Conservation (phyloP, 2,797 vertebrate genomes). For the Hydrophis major region DNA sequence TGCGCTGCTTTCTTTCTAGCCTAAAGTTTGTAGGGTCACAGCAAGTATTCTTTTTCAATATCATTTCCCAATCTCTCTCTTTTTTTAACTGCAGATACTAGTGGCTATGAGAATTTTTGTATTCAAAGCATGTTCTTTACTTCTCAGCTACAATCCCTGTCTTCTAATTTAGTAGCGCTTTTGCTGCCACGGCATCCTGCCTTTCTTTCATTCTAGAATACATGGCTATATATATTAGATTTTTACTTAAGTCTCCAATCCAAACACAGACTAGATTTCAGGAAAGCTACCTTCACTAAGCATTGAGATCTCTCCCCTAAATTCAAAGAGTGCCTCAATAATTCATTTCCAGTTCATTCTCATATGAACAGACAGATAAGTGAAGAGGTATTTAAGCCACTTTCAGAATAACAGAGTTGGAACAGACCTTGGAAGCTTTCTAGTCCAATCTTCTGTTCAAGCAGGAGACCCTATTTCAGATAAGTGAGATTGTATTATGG, state of each 20-base stretch:
- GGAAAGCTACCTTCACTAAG: not conserved
- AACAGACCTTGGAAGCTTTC: not conserved
- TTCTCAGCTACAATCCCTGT: not conserved
- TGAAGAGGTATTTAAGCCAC: not conserved
- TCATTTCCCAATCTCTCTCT: not conserved
- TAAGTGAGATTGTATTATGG: not conserved
- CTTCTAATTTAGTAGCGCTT: not conserved
- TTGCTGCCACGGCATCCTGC: not conserved
- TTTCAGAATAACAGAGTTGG: not conserved
- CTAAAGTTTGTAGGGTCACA: not conserved
- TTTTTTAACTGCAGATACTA: not conserved
- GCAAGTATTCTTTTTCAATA: not conserved
- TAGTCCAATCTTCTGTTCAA: not conserved
- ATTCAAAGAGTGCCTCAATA: not conserved
- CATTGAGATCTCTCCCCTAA: not conserved
- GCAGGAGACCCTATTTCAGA: not conserved
- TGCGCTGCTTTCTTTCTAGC: not conserved
- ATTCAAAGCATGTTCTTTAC: not conserved
- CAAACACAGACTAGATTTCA: not conserved
- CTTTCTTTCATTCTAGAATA: not conserved
- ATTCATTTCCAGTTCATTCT: not conserved
- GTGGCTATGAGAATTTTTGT: not conserved
- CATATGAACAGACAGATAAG: not conserved
- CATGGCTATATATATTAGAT: not conserved
- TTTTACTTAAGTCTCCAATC: not conserved